Evolutionary conservation across 2,888 invertebrate species (phyloP), one percentile per base, ranked within the genome.

Genomic region (Archips xylosteana): DNA sequence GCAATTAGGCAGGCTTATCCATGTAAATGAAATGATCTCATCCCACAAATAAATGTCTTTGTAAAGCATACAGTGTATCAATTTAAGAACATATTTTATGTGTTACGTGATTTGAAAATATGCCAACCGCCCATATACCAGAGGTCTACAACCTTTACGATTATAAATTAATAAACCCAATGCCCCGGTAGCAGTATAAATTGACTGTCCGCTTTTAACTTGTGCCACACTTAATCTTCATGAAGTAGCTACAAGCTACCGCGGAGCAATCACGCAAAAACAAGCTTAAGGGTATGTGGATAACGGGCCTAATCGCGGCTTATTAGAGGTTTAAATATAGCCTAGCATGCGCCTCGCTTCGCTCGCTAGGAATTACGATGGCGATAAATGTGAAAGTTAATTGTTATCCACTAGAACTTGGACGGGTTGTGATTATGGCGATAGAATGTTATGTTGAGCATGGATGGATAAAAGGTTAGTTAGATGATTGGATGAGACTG

Each of bases 211-310:
- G n/a, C 71, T 15, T 49, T 3, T 67, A 36, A 9, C 51, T 66
- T 70, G 23, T 12, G n/a, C 70, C 57, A 73, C 15, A 57, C 32
- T 72, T 49, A 32, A 39, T 39, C 47, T 15, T 66, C 54, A 70
- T 59, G 45, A 63, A 69, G 71, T 74, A 74, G 71, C 59, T 71
- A 68, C 68, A 71, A 75, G 75, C 71, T 79, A 77, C 78, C 78
- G 76, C 77, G 78, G 77, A 75, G 78, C 80, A 82, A 82, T 83
- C 84, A 82, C 80, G 81, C 79, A 78, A 77, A 77, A 78, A 78
- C 78, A 79, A 80, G 81, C 80, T 80, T 76, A 76, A 71, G 80
- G 83, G 77, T 83, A 77, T 81, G 79, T 84, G 74, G 69, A 81
- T 78, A 80, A 78, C 79, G 78, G 77, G 70, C 75, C 79, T 85